Evolutionary conservation across 2,888 invertebrate genomes (phyloP).

Genomic region (Tachina lurida): DNA sequence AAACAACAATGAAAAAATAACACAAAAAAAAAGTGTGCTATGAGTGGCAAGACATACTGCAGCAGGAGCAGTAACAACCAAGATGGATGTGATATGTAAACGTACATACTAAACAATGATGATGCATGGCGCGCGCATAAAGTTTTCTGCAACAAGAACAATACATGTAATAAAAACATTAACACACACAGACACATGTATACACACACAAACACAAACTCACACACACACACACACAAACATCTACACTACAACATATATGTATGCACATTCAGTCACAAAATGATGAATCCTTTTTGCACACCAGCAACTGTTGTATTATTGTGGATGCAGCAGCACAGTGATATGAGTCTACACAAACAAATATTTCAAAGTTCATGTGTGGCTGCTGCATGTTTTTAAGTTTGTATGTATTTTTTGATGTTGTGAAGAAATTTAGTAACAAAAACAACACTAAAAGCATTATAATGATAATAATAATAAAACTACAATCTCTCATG

Average conservation of each 20-base stretch:
- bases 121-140: slow-evolving; percentile 78
- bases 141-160: slow-evolving; percentile 72
- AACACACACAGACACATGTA: slow-evolving; percentile 2
- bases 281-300: slow-evolving; percentile 62
- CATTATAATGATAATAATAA: slow-evolving; percentile 11
- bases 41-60: slow-evolving; percentile 64
- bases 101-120: slow-evolving; percentile 73
- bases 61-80: slow-evolving; percentile 56
- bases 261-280: slow-evolving; percentile 35
- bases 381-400: slow-evolving; percentile 2
- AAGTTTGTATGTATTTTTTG: background rate
- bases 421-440: slow-evolving; percentile 25
- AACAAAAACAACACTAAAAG: slow-evolving; percentile 18
- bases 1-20: background rate
- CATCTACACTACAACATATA: no score
- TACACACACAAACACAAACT: slow-evolving; percentile 2
- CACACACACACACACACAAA: no score
- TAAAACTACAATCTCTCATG: slow-evolving; percentile 53
- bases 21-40: slow-evolving; percentile 28
- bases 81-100: slow-evolving; percentile 80
- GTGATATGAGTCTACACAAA: background rate
- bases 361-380: background rate
- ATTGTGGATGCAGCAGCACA: slow-evolving; percentile 42
- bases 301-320: slow-evolving; percentile 35
- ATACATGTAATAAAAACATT: slow-evolving; percentile 48